A percentile compares a stretch with the other conserved stretches of the same genome.
phyloP scores from a whole-genome alignment of 2,888 invertebrate genomes.

The Cheilosia soror region DNA sequence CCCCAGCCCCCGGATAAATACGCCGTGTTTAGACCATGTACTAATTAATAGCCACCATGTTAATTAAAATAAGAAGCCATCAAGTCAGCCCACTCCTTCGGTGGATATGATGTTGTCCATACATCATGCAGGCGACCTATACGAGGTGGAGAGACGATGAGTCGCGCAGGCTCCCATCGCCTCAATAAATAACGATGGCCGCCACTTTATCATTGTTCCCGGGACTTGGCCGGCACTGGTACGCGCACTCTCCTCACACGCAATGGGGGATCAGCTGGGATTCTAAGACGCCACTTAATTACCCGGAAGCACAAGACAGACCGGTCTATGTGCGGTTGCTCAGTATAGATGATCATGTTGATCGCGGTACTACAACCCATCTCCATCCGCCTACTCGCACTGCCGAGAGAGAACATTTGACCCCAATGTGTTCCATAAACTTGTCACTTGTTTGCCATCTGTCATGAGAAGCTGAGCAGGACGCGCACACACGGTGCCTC shows the following conservation, averaged over 20 bases:
- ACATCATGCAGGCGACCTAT: slow-evolving; percentile 30
- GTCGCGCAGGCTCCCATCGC: slow-evolving; percentile 59
- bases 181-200: slow-evolving; percentile 70
- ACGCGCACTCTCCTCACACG: slow-evolving; percentile 42
- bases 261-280: slow-evolving; percentile 54
- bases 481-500: slow-evolving; percentile 1
- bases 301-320: slow-evolving; percentile 71
- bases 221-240: slow-evolving; percentile 17
- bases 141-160: slow-evolving; percentile 55
- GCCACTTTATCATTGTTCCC: slow-evolving; percentile 72
- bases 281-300: slow-evolving; percentile 73
- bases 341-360: slow-evolving; percentile 48
- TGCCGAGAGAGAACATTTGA: slow-evolving; percentile 48
- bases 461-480: slow-evolving; percentile 49
- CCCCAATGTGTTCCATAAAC: slow-evolving; percentile 75
- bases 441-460: slow-evolving; percentile 73
- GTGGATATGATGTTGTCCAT: slow-evolving; percentile 44
- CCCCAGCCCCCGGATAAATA: slow-evolving; percentile 26
- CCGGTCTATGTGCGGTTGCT: slow-evolving; percentile 42
- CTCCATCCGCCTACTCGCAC: slow-evolving; percentile 62
- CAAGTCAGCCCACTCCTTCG: slow-evolving; percentile 60
- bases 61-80: slow-evolving; percentile 74
- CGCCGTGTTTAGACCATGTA: slow-evolving; percentile 52
- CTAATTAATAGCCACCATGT: slow-evolving; percentile 72
- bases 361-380: slow-evolving; percentile 29